Conservation (phyloP, 2,888 invertebrate species). For the Pheosia gnoma region DNA sequence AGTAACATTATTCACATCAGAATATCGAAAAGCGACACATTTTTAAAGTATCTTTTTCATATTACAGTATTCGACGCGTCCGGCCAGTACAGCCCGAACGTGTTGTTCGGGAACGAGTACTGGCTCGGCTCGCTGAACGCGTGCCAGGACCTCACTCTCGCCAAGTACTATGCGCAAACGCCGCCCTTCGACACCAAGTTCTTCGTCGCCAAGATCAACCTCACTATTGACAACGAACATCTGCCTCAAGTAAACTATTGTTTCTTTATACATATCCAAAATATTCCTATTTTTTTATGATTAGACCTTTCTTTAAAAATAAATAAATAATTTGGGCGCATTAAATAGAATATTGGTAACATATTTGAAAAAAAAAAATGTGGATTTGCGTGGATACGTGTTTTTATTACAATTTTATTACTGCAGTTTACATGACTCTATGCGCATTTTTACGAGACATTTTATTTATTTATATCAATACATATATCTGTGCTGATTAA, state of each 20-base stretch:
- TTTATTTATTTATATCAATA: background rate
- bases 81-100: slow-evolving; percentile 90
- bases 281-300: too few relatives aligned
- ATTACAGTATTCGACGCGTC: slow-evolving; percentile 90
- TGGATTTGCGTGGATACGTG: too few relatives aligned
- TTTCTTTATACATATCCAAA: slow-evolving; percentile 8
- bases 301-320: too few relatives aligned
- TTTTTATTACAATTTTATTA: too few relatives aligned
- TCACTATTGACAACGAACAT: slow-evolving; percentile 80
- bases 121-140: slow-evolving; percentile 90
- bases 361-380: too few relatives aligned
- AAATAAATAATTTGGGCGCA: too few relatives aligned
- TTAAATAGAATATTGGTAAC: too few relatives aligned
- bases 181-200: slow-evolving; percentile 86
- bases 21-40: background rate
- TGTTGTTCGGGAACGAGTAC: slow-evolving; percentile 91
- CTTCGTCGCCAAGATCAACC: slow-evolving; percentile 85
- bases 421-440: background rate
- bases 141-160: slow-evolving; percentile 86
- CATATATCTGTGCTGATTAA: too few relatives aligned
- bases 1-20: too few relatives aligned
- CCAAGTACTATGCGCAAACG: slow-evolving; percentile 74
- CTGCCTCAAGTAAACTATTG: slow-evolving; percentile 75
- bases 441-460: background rate
- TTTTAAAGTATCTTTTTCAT: slow-evolving; percentile 6